These are phyloP conservation scores for Octopus bimaculoides DNA, from an alignment of 1,140 invertebrate species.

Conservation along the genomic window DNA sequence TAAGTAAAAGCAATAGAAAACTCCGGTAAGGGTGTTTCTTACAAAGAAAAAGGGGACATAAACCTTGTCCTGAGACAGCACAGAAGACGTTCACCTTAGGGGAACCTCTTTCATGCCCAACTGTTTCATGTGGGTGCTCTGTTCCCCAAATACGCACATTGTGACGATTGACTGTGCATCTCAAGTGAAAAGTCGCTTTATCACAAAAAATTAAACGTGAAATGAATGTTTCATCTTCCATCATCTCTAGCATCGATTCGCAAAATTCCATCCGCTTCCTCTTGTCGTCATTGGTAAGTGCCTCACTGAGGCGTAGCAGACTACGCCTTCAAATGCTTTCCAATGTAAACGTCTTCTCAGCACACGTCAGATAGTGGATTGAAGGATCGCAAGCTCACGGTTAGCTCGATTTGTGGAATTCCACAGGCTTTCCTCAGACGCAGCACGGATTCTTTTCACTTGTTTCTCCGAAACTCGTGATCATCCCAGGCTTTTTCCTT, in stretches of 20 bases:
- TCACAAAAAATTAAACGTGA: background rate
- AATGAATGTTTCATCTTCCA: background rate
- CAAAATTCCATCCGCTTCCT: background rate
- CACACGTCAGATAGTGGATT: background rate
- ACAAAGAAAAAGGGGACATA: background rate
- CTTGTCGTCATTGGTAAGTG: background rate
- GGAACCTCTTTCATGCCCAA: background rate
- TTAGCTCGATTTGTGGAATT: background rate
- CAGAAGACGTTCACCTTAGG: background rate
- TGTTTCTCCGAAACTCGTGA: background rate
- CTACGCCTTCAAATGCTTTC: too few relatives aligned
- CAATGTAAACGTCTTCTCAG: background rate
- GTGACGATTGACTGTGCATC: background rate
- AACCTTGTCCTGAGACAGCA: background rate
- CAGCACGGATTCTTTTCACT: background rate
- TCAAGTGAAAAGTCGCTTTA: background rate
- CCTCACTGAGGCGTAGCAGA: background rate
- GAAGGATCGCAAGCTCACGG: background rate
- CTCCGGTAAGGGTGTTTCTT: background rate
- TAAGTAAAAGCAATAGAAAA: too few relatives aligned
- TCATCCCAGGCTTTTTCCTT: background rate
- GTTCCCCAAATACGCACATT: background rate
- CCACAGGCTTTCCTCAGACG: background rate
- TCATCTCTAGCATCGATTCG: background rate
- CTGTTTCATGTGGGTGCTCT: background rate